These are phyloP conservation scores for Seriola dumerili DNA, from an alignment of 2,113 vertebrate species.

Conservation along the genomic window DNA sequence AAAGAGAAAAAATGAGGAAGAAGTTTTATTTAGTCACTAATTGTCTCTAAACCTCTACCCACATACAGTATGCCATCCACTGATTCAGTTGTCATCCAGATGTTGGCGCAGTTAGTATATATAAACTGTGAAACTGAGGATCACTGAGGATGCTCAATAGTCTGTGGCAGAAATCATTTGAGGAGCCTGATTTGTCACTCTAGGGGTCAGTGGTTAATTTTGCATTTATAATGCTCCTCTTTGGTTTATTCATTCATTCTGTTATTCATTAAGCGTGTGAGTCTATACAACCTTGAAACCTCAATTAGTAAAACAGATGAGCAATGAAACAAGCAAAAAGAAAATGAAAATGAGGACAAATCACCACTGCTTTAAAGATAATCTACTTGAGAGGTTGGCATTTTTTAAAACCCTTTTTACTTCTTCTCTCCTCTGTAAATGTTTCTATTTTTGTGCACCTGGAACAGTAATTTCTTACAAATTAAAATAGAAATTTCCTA, in stretches of 20 bases:
- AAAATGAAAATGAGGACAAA: not conserved
- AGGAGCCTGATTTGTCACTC: not conserved
- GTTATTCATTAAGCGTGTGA: not conserved
- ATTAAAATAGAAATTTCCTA: not conserved
- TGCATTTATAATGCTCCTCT: not conserved
- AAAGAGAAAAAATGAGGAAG: constrained; percentile 26
- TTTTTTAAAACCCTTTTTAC: not conserved
- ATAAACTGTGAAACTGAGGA: not conserved
- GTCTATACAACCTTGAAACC: constrained; percentile 1
- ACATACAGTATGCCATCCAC: not conserved
- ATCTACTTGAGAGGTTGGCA: not conserved
- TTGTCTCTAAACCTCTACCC: not conserved
- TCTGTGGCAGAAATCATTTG: not conserved
- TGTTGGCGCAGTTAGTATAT: not conserved
- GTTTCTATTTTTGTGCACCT: constrained; percentile 14
- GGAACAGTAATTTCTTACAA: too few species aligned
- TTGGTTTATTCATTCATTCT: not conserved
- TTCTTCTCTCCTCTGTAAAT: not conserved
- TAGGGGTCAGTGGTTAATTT: not conserved
- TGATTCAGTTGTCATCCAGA: too few species aligned
- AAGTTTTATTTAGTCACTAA: not conserved
- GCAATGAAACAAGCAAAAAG: not conserved
- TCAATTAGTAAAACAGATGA: constrained; percentile 2
- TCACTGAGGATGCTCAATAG: not conserved
- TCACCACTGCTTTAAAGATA: not conserved